A percentile compares a stretch with the other conserved stretches of the same genome.
Evolutionary conservation across 2,113 vertebrate species (phyloP).

Genomic region (Cercopithecus mona): DNA sequence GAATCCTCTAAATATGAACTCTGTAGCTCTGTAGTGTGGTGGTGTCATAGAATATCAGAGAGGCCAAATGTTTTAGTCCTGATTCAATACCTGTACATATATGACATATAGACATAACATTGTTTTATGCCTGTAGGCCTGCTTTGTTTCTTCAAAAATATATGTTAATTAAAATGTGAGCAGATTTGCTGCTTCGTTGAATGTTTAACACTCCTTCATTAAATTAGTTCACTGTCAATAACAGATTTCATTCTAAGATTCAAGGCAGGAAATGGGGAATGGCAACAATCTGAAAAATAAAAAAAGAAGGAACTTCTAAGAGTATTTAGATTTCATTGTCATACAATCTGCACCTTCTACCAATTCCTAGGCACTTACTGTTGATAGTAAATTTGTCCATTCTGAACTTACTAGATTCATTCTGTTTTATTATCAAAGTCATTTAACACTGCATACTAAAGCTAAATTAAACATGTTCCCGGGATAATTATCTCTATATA

Average conservation of each 20-base stretch:
- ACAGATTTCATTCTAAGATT: conserved; percentile 32
- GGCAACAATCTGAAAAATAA: background rate
- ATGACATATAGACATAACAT: background rate
- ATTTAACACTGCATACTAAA: conserved; percentile 36
- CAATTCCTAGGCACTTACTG: background rate
- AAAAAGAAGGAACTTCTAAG: background rate
- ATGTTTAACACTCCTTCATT: conserved; percentile 34
- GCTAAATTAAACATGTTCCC: background rate
- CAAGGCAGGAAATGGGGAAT: background rate
- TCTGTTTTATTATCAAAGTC: conserved; percentile 45
- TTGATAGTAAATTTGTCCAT: background rate
- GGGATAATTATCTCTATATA: conserved; percentile 36
- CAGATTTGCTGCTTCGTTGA: background rate
- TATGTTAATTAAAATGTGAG: conserved; percentile 28
- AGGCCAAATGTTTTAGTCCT: background rate
- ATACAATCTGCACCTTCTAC: background rate
- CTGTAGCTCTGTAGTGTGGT: background rate
- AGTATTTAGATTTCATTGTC: background rate
- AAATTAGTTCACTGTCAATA: conserved; percentile 30
- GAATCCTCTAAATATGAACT: background rate
- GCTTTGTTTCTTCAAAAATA: conserved; percentile 40
- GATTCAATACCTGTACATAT: background rate
- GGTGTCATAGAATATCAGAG: background rate
- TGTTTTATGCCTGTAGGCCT: background rate
- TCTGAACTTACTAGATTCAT: background rate